Percentiles rank a stretch among this genome's conserved stretches.
Evolutionary conservation across 2,797 vertebrate genomes (phyloP).

Genomic region (Galaxias olidus): DNA sequence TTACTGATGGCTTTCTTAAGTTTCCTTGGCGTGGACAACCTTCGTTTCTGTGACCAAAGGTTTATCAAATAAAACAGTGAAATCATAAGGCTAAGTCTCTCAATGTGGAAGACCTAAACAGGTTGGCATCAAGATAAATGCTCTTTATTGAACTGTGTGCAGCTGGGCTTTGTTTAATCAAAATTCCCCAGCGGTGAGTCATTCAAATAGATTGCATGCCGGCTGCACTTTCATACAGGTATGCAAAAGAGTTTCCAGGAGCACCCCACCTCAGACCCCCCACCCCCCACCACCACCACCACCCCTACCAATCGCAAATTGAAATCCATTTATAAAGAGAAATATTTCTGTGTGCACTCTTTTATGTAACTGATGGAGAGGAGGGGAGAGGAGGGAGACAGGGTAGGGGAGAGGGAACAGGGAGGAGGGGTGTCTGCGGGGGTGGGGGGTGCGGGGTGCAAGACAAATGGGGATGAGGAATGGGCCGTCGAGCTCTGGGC

Average conservation of each 20-base stretch:
- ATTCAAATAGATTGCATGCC: conserved; percentile 26
- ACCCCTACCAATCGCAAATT: conserved; percentile 27
- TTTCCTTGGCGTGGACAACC: too few relatives aligned
- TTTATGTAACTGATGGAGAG: conserved; percentile 26
- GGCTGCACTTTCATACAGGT: conserved; percentile 42
- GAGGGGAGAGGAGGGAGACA: conserved; percentile 24
- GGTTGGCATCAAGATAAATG: conserved; percentile 51
- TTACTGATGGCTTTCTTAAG: too few relatives aligned
- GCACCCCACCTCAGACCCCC: too few relatives aligned
- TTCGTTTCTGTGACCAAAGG: conserved; percentile 8
- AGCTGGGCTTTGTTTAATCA: conserved; percentile 47
- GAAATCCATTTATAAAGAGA: conserved; percentile 32
- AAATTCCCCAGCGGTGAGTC: conserved; percentile 34
- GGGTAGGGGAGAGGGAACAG: conserved; percentile 20
- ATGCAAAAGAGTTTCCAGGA: conserved; percentile 38
- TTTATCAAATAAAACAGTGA: conserved; percentile 35
- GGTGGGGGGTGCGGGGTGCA: conserved; percentile 30
- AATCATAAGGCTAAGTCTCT: conserved; percentile 34
- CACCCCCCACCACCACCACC: too few relatives aligned
- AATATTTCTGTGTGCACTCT: conserved; percentile 18
- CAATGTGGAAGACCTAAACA: conserved; percentile 24
- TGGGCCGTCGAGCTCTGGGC: conserved; percentile 51
- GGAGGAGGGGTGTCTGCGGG: background rate
- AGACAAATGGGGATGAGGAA: conserved; percentile 69
- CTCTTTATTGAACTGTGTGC: conserved; percentile 50